Base-by-base conservation (phyloP, 2,113 vertebrate genomes). In the Scomber japonicus region DNA sequence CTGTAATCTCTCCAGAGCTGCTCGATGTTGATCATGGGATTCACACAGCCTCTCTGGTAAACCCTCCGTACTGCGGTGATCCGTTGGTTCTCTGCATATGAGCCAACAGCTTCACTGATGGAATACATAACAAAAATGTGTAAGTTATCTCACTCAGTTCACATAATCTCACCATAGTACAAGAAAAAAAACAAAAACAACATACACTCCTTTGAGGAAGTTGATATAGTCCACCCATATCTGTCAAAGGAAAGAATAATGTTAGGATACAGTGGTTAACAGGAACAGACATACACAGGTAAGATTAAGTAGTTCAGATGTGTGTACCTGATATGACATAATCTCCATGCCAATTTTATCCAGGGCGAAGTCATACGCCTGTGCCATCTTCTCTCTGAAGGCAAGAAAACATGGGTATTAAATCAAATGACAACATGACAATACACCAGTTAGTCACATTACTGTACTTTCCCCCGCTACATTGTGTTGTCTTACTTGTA, bases 271-370 rank as follows among this genome's bases (percentile, higher is more conserved):
- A 55, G 11, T 1, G n/a, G 27, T 15, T 15, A 48, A 51, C 3
- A 70, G 7, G 75, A 60, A 49, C 1, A 3, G 1, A 53, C 3
- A 51, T 0, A 48, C 0, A 59, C 13, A 9, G 3, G 7, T 3
- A 17, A 1, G n/a, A 60, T 31, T 48, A 51, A 30, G 48, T 8
- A 3, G 27, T 2, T 30, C 30, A 57, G 16, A 57, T 50, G 5
- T 51, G 14, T 48, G 84, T 96, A 99, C 98, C 97, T 99, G 98
- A 87, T 99, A 99, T 66, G 98, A 99, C 98, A 99, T 99, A 80
- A 99, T 99, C 94, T 99, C 98, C 98, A 99, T 99, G 90, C 98
- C 98, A 89, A 99, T 99, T 96, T 99, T 99, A 95, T 99, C 98
- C 88, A 99, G 94, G 80, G 98, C 98, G 94, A 99, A 99, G 94